phyloP scores from a whole-genome alignment of 2,797 vertebrate species.

The Odontamblyopus rebecca region DNA sequence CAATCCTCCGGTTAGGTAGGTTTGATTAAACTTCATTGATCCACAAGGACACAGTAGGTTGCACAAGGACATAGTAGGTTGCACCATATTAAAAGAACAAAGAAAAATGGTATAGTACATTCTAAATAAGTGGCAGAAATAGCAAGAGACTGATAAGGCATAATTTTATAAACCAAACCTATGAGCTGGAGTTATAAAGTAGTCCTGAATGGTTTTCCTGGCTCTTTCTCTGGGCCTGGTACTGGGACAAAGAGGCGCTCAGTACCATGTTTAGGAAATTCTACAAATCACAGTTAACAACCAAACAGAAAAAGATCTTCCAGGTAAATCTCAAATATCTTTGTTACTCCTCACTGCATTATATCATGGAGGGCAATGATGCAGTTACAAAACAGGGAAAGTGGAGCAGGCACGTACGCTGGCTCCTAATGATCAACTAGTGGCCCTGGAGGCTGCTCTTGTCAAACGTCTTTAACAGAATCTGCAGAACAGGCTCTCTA shows the following conservation, averaged over 20 bases:
- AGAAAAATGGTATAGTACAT: no score
- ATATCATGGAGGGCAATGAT: constrained; percentile 17
- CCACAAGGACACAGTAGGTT: no score
- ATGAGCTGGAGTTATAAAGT: no score
- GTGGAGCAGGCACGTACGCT: constrained; percentile 35
- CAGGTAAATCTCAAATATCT: neutral
- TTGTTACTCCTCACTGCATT: neutral
- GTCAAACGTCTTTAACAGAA: constrained; percentile 58
- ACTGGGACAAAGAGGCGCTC: neutral
- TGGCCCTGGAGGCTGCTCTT: constrained; percentile 47
- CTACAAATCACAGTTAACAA: neutral
- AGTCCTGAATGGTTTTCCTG: neutral
- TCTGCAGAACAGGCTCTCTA: constrained; percentile 59
- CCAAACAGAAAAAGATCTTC: neutral
- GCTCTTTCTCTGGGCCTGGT: neutral
- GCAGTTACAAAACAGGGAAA: constrained; percentile 29
- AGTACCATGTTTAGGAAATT: neutral
- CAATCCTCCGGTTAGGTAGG: no score
- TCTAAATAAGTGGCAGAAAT: no score
- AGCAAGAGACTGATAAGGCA: no score
- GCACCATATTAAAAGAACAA: no score
- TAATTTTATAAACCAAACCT: no score
- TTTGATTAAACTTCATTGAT: no score
- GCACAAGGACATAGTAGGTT: no score
- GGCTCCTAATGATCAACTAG: constrained; percentile 64